A percentile compares a stretch with the other conserved stretches of the same genome.
These are phyloP conservation scores for Recurvirostra avosetta DNA, from an alignment of 2,113 vertebrate genomes.

Conservation along the genomic window DNA sequence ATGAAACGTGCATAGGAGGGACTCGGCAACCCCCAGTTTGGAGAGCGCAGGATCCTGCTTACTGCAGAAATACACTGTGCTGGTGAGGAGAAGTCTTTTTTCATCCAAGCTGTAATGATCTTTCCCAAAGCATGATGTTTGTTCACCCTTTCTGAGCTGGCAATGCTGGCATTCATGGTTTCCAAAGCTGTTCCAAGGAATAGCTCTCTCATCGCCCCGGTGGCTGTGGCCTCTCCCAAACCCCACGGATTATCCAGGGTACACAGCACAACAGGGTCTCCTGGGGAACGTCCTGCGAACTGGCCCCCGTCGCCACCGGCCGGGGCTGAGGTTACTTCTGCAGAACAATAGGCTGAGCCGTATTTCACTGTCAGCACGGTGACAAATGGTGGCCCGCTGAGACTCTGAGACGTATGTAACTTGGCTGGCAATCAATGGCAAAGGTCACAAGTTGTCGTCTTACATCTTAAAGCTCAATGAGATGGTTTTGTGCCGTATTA, in stretches of 20 bases:
- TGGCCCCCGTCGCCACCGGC: neutral
- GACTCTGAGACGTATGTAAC: conserved; percentile 19
- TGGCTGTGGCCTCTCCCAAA: neutral
- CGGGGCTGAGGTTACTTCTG: neutral
- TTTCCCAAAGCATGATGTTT: neutral
- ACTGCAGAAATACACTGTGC: neutral
- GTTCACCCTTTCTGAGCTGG: neutral
- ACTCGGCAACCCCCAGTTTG: neutral
- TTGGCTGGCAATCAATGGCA: conserved; percentile 51
- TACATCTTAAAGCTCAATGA: conserved; percentile 34
- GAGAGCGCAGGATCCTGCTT: neutral
- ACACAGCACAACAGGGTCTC: neutral
- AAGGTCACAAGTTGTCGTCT: conserved; percentile 38
- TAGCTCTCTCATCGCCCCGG: neutral
- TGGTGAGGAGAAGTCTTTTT: neutral
- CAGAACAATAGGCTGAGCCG: conserved; percentile 21
- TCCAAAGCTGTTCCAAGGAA: neutral
- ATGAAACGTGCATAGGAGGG: neutral
- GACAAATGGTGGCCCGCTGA: conserved; percentile 48
- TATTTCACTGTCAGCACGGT: conserved; percentile 19
- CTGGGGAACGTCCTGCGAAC: neutral
- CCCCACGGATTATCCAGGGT: neutral
- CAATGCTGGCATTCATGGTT: neutral
- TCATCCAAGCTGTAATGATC: neutral
- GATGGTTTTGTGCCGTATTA: conserved; percentile 10